Evolutionary conservation across 2,113 vertebrate species (phyloP).

Genomic region (Andinoacara biseriatus): DNA sequence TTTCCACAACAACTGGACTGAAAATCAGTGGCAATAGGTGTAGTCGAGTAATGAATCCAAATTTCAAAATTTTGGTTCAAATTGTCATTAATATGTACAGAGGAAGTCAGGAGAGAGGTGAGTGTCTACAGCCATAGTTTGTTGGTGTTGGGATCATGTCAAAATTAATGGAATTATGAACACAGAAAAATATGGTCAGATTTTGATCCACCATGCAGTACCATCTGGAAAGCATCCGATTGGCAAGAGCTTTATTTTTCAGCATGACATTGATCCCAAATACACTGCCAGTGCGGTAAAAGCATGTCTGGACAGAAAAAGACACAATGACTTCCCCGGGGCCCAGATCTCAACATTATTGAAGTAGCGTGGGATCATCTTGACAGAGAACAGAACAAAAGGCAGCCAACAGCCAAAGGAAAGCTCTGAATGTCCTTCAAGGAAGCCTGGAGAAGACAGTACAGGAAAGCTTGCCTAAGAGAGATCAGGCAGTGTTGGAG

Average conservation of each 20-base stretch:
- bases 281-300: not conserved
- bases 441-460: not conserved
- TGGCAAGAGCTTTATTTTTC: not conserved
- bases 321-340: not conserved
- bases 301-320: not conserved
- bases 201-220: not conserved
- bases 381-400: not conserved
- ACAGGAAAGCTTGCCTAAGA: not conserved
- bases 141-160: not conserved
- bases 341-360: not conserved
- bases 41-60: not conserved
- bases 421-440: not conserved
- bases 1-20: not conserved
- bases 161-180: not conserved
- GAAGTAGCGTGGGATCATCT: not conserved
- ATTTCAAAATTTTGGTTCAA: not conserved
- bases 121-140: not conserved
- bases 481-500: not conserved
- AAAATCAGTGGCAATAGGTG: not conserved
- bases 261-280: not conserved
- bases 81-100: not conserved
- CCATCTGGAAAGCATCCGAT: not conserved
- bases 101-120: not conserved
- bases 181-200: not conserved
- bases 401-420: not conserved